These are phyloP conservation scores for Anableps anableps DNA, from an alignment of 2,797 vertebrate genomes.

Conservation along the genomic window DNA sequence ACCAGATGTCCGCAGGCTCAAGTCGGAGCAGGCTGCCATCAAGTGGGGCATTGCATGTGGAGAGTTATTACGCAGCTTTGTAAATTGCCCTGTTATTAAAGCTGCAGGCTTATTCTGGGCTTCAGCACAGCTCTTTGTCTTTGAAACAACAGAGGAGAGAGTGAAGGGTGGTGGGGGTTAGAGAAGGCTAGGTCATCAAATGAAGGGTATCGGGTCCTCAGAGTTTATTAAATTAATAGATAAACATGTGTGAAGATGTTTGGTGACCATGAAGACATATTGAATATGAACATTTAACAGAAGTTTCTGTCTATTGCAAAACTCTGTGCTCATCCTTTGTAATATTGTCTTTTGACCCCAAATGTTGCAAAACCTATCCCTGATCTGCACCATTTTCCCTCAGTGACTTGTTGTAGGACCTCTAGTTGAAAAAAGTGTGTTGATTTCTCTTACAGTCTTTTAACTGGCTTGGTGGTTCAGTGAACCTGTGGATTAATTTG, in stretches of 20 bases:
- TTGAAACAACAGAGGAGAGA: constrained; percentile 58
- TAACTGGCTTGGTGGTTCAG: background rate
- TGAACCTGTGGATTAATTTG: background rate
- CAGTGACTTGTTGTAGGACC: background rate
- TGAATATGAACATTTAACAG: background rate
- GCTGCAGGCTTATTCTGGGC: constrained; percentile 58
- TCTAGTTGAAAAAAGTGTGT: background rate
- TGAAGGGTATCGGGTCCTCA: background rate
- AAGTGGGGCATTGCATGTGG: constrained; percentile 36
- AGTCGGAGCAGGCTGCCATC: constrained; percentile 29
- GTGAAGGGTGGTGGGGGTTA: background rate
- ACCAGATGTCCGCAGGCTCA: constrained; percentile 70
- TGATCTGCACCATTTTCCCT: background rate
- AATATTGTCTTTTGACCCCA: constrained; percentile 5
- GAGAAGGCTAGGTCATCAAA: background rate
- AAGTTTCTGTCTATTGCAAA: background rate
- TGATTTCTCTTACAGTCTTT: background rate
- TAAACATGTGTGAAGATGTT: constrained; percentile 28
- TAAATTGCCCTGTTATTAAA: constrained; percentile 70
- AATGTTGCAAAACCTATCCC: background rate
- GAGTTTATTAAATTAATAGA: constrained; percentile 9
- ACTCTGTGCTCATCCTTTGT: constrained; percentile 4
- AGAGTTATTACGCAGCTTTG: constrained; percentile 60
- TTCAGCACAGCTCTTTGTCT: constrained; percentile 44
- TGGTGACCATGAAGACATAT: background rate